Base-by-base conservation (phyloP, 1,140 invertebrate species). In the Drosophila melanica region DNA sequence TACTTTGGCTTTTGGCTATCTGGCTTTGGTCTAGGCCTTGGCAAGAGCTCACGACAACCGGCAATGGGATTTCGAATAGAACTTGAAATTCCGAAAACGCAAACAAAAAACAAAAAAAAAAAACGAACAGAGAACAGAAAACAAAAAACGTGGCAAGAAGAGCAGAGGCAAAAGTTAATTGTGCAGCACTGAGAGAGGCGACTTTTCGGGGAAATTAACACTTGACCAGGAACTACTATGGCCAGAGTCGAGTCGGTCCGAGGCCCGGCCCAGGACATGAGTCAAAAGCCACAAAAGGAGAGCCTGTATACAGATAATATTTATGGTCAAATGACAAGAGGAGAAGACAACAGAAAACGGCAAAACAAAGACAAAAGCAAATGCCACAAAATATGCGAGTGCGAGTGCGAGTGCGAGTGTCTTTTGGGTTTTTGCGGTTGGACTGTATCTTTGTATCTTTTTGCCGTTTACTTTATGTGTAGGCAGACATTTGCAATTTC, bases 131-230 rank as follows among this genome's bases (percentile, higher is more conserved):
- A 47, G 2, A 1, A 14, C 16, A 35, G 54, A 23, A 27, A 30
- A 20, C 37, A 27, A 39, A 10, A 8, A 30, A 27, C 41, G 2
- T 12, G 41, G 9, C 39, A 27, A 44, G 6, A 33, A 55, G 35
- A 60, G 51, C 6, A 57, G 27, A 44, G 42, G 41, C 23, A 51
- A 80, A 67, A 80, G 64, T 77, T 85, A 85, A 84, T 85, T 84
- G 73, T 75, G 48, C 57, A 64, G 57, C 42, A 54, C 48, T 33
- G 68, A n/a, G 39, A 37, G 45, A 57, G 45, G 47, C n/a, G 47
- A 66, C n/a, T 66, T 72, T 59, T 72, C 69, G 41, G 58, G 50
- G 66, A 65, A 81, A 86, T 86, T 85, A 86, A 85, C 81, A 85
- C 81, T 79, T 79, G 80, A 76, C 59, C 69, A 55, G 35, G 48